Conservation (phyloP, 2,888 invertebrate genomes). For the Elgonia sp. region DNA sequence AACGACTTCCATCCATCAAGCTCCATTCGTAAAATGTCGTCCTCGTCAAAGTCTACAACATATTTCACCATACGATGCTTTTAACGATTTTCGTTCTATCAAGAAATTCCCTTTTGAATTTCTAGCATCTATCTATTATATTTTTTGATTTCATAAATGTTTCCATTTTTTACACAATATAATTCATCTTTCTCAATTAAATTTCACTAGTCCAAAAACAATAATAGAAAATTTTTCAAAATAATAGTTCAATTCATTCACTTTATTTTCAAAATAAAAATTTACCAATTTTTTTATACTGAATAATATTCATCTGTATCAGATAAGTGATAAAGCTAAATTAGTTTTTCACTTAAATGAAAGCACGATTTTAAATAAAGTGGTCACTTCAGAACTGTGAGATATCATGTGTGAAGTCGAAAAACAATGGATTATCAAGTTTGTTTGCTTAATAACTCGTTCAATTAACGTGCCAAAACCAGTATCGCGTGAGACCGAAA, state of each 20-base stretch:
- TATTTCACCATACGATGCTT: slow-evolving; percentile 58
- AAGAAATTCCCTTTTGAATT: slow-evolving; percentile 40
- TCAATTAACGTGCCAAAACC: slow-evolving; percentile 67
- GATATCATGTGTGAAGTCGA: slow-evolving; percentile 5
- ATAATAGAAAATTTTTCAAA: no score
- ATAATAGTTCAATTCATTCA: no score
- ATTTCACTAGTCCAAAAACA: no score
- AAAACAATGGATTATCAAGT: slow-evolving; percentile 37
- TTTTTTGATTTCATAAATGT: not conserved
- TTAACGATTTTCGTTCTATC: slow-evolving; percentile 44
- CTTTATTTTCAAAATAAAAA: no score
- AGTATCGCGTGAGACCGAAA: slow-evolving; percentile 65
- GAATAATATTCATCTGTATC: no score
- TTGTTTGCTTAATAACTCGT: slow-evolving; percentile 54
- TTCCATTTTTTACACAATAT: slow-evolving; percentile 2
- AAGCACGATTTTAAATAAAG: not conserved
- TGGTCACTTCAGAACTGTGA: not conserved
- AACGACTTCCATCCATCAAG: slow-evolving; percentile 64
- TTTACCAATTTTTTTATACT: no score
- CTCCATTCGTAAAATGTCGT: slow-evolving; percentile 66
- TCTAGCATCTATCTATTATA: slow-evolving; percentile 36
- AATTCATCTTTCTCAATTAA: no score
- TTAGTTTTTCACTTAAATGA: no score
- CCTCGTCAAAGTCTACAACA: slow-evolving; percentile 65
- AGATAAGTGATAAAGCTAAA: no score